These are phyloP conservation scores for Dendrophyllia cribrosa DNA, from an alignment of 64 coral and sea anemone species.

Conservation along the genomic window DNA sequence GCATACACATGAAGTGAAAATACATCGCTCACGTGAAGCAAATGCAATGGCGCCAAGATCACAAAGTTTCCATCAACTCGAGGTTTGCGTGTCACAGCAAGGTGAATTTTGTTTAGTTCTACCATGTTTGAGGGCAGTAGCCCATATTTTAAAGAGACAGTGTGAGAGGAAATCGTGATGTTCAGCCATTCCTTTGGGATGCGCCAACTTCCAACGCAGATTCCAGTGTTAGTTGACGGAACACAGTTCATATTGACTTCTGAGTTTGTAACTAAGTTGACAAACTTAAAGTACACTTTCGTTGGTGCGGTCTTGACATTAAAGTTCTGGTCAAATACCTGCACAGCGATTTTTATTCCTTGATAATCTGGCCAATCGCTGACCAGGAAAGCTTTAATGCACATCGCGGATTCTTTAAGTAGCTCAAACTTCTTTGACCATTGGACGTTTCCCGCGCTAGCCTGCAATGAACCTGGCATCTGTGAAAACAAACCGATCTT, in stretches of 20 bases:
- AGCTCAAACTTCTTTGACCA: not conserved
- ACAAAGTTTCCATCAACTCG: not conserved
- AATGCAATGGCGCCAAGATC: not conserved
- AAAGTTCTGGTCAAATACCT: conserved; percentile 56
- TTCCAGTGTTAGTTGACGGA: conserved; percentile 16
- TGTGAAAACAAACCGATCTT: conserved; percentile 51
- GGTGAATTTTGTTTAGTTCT: not conserved
- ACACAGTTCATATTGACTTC: not conserved
- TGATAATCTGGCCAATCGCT: conserved; percentile 64
- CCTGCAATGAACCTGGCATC: conserved; percentile 51
- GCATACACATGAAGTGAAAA: conserved; percentile 1
- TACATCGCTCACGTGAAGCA: not conserved
- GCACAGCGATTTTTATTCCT: conserved; percentile 15
- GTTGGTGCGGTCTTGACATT: conserved; percentile 22
- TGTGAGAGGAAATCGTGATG: not conserved
- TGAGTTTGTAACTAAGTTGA: conserved; percentile 7
- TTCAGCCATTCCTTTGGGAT: conserved; percentile 4
- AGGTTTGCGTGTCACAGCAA: not conserved
- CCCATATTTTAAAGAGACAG: not conserved
- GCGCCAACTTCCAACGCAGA: not conserved
- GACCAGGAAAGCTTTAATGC: conserved; percentile 40
- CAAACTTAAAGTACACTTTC: conserved; percentile 37
- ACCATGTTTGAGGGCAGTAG: not conserved
- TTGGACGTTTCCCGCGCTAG: not conserved
- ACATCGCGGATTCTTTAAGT: conserved; percentile 36